Evolutionary conservation across 2,888 invertebrate genomes (phyloP).

Genomic region (Epinotia brunnichana): DNA sequence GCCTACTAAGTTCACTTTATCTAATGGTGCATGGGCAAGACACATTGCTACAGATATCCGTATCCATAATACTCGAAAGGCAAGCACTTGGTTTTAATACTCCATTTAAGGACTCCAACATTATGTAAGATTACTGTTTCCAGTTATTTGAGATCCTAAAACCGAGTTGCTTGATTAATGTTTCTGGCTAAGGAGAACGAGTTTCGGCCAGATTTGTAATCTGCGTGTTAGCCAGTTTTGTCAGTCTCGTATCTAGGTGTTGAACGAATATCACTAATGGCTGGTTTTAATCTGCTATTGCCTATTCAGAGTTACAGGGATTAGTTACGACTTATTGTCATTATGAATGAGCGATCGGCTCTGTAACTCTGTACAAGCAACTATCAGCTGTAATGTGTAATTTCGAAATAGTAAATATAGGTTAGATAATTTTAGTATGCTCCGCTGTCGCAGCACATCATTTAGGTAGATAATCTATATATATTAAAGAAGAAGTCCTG

Average conservation of each 20-base stretch:
- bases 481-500: no score
- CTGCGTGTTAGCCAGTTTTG: slow-evolving; percentile 38
- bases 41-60: slow-evolving; percentile 40
- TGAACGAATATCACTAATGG: slow-evolving; percentile 42
- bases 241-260: slow-evolving; percentile 37
- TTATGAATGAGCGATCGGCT: slow-evolving; percentile 23
- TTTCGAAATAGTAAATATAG: background rate
- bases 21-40: slow-evolving; percentile 41
- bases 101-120: slow-evolving; percentile 37
- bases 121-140: slow-evolving; percentile 43
- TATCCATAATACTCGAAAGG: slow-evolving; percentile 41
- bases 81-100: slow-evolving; percentile 42
- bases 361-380: background rate
- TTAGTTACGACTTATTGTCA: slow-evolving; percentile 26
- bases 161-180: slow-evolving; percentile 41
- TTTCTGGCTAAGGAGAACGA: slow-evolving; percentile 31
- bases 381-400: slow-evolving; percentile 5
- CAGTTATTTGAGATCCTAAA: slow-evolving; percentile 43
- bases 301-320: slow-evolving; percentile 23
- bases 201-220: slow-evolving; percentile 39
- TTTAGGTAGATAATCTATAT: no score
- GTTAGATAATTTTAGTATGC: background rate
- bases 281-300: slow-evolving; percentile 34
- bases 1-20: slow-evolving; percentile 41
- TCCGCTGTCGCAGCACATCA: background rate